Percentiles rank a stretch among this genome's conserved stretches.
phyloP scores from a whole-genome alignment of 2,888 invertebrate genomes.

The Cosmia pyralina region DNA sequence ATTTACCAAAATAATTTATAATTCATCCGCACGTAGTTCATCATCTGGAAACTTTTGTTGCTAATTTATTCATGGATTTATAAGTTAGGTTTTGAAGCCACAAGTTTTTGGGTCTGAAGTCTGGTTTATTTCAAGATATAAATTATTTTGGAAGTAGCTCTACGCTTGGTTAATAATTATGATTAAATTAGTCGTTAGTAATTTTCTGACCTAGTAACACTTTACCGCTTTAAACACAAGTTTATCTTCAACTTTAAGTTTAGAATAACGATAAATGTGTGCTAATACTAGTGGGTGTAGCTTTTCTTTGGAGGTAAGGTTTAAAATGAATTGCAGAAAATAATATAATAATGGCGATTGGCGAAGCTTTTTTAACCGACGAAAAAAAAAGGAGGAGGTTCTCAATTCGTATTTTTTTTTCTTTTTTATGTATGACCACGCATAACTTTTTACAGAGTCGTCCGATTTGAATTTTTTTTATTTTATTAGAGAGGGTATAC shows the following conservation, averaged over 20 bases:
- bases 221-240: not conserved
- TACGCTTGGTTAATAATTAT: slow-evolving; percentile 10
- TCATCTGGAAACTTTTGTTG: slow-evolving; percentile 22
- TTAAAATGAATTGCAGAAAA: not conserved
- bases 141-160: slow-evolving; percentile 21
- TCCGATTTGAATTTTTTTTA: no score
- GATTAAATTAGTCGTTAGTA: slow-evolving; percentile 10
- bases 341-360: no score
- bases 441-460: no score
- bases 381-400: no score
- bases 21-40: slow-evolving; percentile 24
- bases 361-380: no score
- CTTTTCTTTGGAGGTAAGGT: not conserved
- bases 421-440: no score
- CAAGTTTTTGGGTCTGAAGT: slow-evolving; percentile 31
- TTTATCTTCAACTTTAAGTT: not conserved
- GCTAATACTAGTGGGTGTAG: no score
- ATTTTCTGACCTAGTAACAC: not conserved
- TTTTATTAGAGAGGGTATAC: no score
- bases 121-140: not conserved
- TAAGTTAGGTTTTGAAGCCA: slow-evolving; percentile 26
- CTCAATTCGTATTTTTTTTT: no score
- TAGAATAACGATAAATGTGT: not conserved
- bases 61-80: slow-evolving; percentile 48
- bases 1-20: slow-evolving; percentile 21